Conservation (phyloP, 30 jellyfish, hydroid and myxozoan species). For the Hydractinia symbiolongicarpus region DNA sequence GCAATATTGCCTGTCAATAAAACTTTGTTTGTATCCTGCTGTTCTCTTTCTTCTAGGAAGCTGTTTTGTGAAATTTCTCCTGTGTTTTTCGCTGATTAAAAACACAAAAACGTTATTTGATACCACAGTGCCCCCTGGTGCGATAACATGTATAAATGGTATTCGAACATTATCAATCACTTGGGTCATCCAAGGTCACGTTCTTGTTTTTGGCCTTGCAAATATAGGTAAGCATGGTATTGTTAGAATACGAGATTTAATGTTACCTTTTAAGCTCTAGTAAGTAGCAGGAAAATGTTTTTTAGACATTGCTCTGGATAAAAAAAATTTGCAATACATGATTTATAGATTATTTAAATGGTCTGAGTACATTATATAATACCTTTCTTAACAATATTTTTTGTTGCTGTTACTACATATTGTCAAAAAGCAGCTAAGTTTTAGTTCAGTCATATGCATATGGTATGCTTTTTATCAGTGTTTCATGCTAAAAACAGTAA, state of each 20-base stretch:
- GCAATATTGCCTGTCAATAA: background rate
- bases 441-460: too few species aligned
- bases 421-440: too few species aligned
- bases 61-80: constrained; percentile 19
- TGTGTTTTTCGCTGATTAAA: constrained; percentile 54
- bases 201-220: constrained; percentile 44
- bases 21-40: background rate
- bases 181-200: constrained; percentile 91
- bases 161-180: constrained; percentile 70
- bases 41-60: background rate
- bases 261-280: too few species aligned
- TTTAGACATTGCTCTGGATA: too few species aligned
- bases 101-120: constrained; percentile 39
- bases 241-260: background rate
- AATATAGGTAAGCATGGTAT: constrained; percentile 36
- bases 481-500: too few species aligned
- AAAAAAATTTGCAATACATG: too few species aligned
- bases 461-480: too few species aligned
- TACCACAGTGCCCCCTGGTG: constrained; percentile 57
- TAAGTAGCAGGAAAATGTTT: too few species aligned
- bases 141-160: constrained; percentile 69
- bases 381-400: too few species aligned
- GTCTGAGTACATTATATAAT: too few species aligned
- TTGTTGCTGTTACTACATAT: too few species aligned
- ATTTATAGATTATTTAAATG: too few species aligned